These are phyloP conservation scores for Parambassis ranga DNA, from an alignment of 2,797 vertebrate genomes.

Conservation along the genomic window DNA sequence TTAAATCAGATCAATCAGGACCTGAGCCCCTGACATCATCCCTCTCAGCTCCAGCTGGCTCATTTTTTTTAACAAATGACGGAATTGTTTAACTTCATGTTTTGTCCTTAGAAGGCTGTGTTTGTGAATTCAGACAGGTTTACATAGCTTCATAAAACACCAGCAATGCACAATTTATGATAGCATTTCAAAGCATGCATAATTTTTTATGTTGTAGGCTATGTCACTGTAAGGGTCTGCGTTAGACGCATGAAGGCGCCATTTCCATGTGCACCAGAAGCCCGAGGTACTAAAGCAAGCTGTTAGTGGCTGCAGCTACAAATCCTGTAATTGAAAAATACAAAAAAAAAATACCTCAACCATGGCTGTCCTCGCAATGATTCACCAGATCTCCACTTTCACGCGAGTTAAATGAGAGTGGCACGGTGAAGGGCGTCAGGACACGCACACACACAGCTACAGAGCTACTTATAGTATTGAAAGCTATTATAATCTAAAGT, in stretches of 20 bases:
- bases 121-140: too few relatives aligned
- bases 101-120: too few relatives aligned
- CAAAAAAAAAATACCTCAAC: too few relatives aligned
- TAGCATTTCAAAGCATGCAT: not conserved
- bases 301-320: not conserved
- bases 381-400: not conserved
- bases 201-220: not conserved
- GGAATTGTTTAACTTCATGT: not conserved
- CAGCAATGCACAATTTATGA: not conserved
- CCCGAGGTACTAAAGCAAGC: not conserved
- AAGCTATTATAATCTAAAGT: not conserved
- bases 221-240: conserved; percentile 8
- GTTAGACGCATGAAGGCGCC: conserved; percentile 71
- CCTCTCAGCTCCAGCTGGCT: not conserved
- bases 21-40: not conserved
- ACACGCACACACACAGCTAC: too few relatives aligned
- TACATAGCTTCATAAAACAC: not conserved
- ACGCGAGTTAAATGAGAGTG: not conserved
- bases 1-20: not conserved
- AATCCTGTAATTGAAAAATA: not conserved
- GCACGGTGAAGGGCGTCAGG: not conserved
- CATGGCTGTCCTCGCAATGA: not conserved
- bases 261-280: conserved; percentile 38
- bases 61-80: not conserved
- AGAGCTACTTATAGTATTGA: not conserved